Base-by-base conservation (phyloP, 1,140 invertebrate species). In the Ctenoplectra terminalis region DNA sequence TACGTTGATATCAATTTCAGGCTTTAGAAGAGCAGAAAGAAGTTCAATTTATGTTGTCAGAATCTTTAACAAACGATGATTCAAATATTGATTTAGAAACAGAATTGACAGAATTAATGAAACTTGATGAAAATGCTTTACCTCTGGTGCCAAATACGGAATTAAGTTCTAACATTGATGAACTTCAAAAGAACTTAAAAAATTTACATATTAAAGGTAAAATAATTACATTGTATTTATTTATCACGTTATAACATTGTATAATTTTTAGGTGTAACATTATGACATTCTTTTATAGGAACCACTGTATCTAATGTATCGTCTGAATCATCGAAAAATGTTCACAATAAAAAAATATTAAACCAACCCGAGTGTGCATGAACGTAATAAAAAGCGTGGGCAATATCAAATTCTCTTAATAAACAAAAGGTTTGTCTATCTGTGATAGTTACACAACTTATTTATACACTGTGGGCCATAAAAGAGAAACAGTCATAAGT, bases 21-120 rank as follows among this genome's bases (percentile, higher is more conserved):
- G 84, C 88, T 23, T 78, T 94, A 46, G 92, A 91, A 43, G 90
- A 94, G 50, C 87, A 93, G 17, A 90, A 92, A 56, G 93, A 94
- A 52, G 88, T 93, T 70, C 85, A 94, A 83, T 74, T 64, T 48
- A 82, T 87, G 2, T 86, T 95, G 78, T 88, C 92, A 40, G 87
- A 92, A 67, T 77, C 90, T 61, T 50, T 91, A 23, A 37, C 61
- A 64, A 37, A 52, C 56, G 23, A 72, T n/a, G 86, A 90, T 37
- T 88, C 86, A 31, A 92, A 94, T 78, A 23, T 67, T 13, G 94
- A 94, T n/a, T 83, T 94, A 58, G 94, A 94, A 81, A 74, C 90
- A 37, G 94, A 94, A 86, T 78, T 93, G 9, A 78, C 74, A 29
- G 85, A 91, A 66, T 79, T 90, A 73, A 67, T 87, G 26, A 70